These are phyloP conservation scores for Symphodus melops DNA, from an alignment of 2,113 vertebrate species.

Conservation along the genomic window DNA sequence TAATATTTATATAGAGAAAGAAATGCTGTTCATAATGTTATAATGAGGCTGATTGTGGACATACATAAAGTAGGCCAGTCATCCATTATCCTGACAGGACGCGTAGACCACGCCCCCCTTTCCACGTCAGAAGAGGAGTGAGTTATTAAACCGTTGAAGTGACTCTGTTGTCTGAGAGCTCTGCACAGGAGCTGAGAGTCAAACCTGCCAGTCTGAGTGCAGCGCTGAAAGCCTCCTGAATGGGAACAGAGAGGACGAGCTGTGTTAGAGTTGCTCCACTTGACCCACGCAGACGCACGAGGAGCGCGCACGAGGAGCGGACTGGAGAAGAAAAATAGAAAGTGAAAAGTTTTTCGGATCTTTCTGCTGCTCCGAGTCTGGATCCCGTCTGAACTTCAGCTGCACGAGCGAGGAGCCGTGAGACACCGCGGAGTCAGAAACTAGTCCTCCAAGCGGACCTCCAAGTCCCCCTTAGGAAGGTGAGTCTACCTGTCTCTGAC, in stretches of 20 bases:
- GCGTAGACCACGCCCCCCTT: conserved; percentile 55
- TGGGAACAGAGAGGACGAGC: not conserved
- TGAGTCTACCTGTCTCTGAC: conserved; percentile 18
- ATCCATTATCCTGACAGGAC: conserved; percentile 67
- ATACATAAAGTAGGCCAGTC: conserved; percentile 34
- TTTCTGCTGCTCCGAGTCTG: not conserved
- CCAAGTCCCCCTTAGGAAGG: conserved; percentile 22
- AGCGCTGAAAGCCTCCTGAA: not conserved
- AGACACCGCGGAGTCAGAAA: not conserved
- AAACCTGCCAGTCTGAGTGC: not conserved
- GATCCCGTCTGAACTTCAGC: not conserved
- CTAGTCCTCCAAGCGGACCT: not conserved
- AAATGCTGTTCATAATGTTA: too few relatives aligned
- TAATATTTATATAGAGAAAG: not conserved
- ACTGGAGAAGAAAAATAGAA: not conserved
- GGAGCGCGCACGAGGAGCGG: not conserved
- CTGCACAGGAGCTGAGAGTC: too few relatives aligned
- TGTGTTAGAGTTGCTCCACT: not conserved
- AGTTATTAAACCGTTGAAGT: conserved; percentile 21
- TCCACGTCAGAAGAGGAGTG: conserved; percentile 57
- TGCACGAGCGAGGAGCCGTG: conserved; percentile 2
- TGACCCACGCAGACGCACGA: not conserved
- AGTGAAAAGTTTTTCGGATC: conserved; percentile 12
- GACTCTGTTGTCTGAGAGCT: not conserved
- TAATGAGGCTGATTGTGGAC: conserved; percentile 32